These are phyloP conservation scores for Hydroisotoma schaefferi DNA, from an alignment of 2,888 invertebrate genomes.

Conservation along the genomic window DNA sequence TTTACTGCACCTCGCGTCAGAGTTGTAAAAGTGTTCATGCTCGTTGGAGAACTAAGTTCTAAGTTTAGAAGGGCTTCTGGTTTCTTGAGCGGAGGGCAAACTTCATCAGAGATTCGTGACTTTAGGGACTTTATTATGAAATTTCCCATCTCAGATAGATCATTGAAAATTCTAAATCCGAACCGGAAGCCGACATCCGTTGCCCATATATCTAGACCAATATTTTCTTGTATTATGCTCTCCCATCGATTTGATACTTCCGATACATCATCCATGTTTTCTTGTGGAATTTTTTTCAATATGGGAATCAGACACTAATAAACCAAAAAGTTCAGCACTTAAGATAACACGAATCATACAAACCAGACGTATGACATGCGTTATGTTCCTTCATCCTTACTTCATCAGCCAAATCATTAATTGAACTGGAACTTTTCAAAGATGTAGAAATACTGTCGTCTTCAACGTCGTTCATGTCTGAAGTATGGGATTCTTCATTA, in stretches of 20 bases:
- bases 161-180: constrained; percentile 16
- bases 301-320: constrained; percentile 16
- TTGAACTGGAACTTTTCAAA: too few species aligned
- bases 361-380: too few species aligned
- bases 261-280: constrained; percentile 20
- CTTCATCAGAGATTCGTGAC: constrained; percentile 21
- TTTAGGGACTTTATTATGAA: constrained; percentile 13
- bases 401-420: too few species aligned
- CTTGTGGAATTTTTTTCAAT: constrained; percentile 15
- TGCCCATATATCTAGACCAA: constrained; percentile 17
- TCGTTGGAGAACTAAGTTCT: constrained; percentile 17
- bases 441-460: too few species aligned
- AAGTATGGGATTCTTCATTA: too few species aligned
- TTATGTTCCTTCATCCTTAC: too few species aligned
- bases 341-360: too few species aligned
- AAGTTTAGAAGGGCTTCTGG: constrained; percentile 14
- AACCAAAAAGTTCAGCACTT: too few species aligned
- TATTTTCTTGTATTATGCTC: constrained; percentile 17
- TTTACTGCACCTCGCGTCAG: constrained; percentile 10
- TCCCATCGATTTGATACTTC: constrained; percentile 12
- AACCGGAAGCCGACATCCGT: constrained; percentile 27
- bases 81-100: constrained; percentile 17
- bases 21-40: constrained; percentile 5
- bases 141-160: constrained; percentile 6
- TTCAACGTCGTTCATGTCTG: too few species aligned